Percentiles rank a stretch among this genome's conserved stretches.
Conservation (phyloP, 2,888 invertebrate species). For the Clostera curtula region DNA sequence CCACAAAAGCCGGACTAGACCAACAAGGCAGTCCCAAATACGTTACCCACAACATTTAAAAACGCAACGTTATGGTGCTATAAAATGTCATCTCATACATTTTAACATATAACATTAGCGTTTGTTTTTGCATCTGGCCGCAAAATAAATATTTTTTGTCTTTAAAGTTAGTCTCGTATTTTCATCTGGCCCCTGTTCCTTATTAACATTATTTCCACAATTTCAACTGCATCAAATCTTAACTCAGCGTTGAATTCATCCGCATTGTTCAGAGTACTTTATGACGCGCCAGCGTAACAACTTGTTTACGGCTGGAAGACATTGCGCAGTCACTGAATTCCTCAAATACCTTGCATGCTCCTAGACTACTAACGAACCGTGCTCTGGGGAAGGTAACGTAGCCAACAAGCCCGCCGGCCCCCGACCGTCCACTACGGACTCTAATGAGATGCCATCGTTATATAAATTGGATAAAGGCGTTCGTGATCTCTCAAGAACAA, state of each 20-base stretch:
- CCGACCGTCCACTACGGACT: conserved; percentile 49
- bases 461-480: conserved; percentile 75
- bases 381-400: conserved; percentile 44
- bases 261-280: conserved; percentile 23
- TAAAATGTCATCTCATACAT: no score
- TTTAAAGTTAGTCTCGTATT: no score
- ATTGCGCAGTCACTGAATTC: conserved; percentile 22
- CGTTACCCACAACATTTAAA: no score
- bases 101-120: no score
- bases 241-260: conserved; percentile 11
- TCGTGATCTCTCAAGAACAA: conserved; percentile 71
- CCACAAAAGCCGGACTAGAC: no score
- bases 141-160: no score
- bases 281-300: conserved; percentile 19
- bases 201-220: no score
- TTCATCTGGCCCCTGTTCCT: no score
- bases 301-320: conserved; percentile 35
- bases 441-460: conserved; percentile 73
- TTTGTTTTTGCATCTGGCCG: no score
- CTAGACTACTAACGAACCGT: conserved; percentile 46
- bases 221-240: conserved; percentile 9
- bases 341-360: conserved; percentile 21
- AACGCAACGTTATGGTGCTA: no score
- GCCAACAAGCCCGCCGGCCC: conserved; percentile 29
- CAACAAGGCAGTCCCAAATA: no score